Conservation (phyloP, 1,140 invertebrate species). For the Megalonaias nervosa region DNA sequence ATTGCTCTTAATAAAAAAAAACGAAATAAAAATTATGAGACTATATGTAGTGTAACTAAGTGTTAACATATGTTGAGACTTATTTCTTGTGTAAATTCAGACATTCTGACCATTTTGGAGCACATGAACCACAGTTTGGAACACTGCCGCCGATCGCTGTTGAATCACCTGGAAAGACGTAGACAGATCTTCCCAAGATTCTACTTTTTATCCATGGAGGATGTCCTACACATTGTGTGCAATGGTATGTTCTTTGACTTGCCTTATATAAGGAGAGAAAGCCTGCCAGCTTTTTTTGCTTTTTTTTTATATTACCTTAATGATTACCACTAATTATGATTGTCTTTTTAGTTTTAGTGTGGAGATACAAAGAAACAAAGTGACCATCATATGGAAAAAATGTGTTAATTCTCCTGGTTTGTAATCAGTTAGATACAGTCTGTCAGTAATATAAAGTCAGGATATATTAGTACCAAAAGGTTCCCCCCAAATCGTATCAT, state of each 20-base stretch:
- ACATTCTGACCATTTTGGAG: slow-evolving; percentile 68
- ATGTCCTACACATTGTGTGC: slow-evolving; percentile 69
- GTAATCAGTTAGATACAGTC: too few relatives aligned
- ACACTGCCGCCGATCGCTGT: slow-evolving; percentile 60
- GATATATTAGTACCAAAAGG: too few relatives aligned
- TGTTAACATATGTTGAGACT: neutral
- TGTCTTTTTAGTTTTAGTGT: too few relatives aligned
- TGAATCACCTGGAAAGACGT: slow-evolving; percentile 62
- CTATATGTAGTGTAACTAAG: too few relatives aligned
- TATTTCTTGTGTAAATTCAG: slow-evolving; percentile 40
- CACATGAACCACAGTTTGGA: slow-evolving; percentile 64
- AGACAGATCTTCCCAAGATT: slow-evolving; percentile 68
- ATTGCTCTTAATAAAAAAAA: too few relatives aligned
- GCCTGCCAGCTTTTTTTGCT: neutral
- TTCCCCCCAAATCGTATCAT: too few relatives aligned
- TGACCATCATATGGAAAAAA: too few relatives aligned
- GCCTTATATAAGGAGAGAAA: neutral
- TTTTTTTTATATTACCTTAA: neutral
- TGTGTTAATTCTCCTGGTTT: too few relatives aligned
- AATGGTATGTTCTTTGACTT: slow-evolving; percentile 55
- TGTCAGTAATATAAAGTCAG: too few relatives aligned
- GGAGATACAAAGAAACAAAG: too few relatives aligned
- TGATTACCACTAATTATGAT: neutral
- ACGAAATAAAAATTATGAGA: too few relatives aligned
- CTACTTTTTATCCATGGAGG: slow-evolving; percentile 70